These are phyloP conservation scores for Leucophora obtusa DNA, from an alignment of 2,888 invertebrate species.

Conservation along the genomic window DNA sequence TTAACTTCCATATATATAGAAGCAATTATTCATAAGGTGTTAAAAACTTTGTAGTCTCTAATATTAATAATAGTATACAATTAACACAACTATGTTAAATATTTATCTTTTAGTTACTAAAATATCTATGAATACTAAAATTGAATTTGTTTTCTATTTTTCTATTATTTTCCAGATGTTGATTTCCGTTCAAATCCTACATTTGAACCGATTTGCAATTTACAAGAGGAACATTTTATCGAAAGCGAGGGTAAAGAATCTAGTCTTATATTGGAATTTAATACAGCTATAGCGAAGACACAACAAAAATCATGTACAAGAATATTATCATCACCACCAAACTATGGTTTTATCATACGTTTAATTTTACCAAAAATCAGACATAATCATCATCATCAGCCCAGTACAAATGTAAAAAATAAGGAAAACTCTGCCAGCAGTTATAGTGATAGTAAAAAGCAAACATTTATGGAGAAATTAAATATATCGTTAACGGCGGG, in stretches of 20 bases:
- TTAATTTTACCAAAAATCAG: constrained; percentile 75
- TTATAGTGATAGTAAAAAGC: constrained; percentile 53
- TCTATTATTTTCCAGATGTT: constrained; percentile 69
- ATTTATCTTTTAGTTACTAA: neutral
- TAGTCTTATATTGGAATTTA: constrained; percentile 77
- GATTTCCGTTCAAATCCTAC: constrained; percentile 73
- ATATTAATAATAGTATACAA: neutral
- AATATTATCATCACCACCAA: constrained; percentile 75
- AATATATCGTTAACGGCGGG: constrained; percentile 48
- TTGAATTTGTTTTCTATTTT: neutral
- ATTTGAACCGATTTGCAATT: constrained; percentile 76
- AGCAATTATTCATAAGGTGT: neutral
- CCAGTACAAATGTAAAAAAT: constrained; percentile 52
- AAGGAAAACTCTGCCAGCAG: constrained; percentile 31
- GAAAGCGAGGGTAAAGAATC: constrained; percentile 77
- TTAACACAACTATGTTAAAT: neutral
- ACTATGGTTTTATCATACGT: constrained; percentile 77
- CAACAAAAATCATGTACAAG: constrained; percentile 73
- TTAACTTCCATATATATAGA: neutral
- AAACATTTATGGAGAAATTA: constrained; percentile 20
- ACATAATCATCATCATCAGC: constrained; percentile 65
- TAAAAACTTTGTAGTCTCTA: neutral
- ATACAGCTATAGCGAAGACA: constrained; percentile 70
- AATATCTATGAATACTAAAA: too few species aligned
- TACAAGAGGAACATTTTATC: constrained; percentile 75